Conservation (phyloP, 2,113 vertebrate genomes). For the Sminthopsis crassicaudata region DNA sequence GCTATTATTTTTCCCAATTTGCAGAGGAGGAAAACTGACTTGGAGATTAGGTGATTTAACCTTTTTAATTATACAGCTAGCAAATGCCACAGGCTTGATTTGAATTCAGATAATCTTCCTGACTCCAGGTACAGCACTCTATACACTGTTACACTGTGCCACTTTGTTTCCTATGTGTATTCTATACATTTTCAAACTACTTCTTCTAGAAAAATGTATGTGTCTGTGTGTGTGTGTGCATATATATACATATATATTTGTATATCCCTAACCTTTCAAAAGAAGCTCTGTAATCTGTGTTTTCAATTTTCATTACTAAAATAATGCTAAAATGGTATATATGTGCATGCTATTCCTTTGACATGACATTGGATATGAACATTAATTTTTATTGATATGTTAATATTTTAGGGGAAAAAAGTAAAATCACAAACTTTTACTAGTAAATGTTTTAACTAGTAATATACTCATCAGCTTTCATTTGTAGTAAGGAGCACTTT, state of each 20-base stretch:
- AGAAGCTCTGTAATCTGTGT: neutral
- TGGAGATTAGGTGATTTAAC: neutral
- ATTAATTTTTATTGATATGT: neutral
- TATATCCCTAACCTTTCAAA: neutral
- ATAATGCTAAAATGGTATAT: neutral
- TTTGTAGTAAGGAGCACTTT: constrained; percentile 12
- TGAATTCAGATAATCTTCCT: neutral
- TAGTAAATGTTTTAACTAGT: constrained; percentile 32
- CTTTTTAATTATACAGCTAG: neutral
- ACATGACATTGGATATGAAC: neutral
- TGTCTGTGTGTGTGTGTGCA: no score
- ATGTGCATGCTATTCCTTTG: neutral
- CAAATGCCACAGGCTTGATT: neutral
- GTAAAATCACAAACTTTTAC: constrained; percentile 9
- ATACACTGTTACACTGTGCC: no score
- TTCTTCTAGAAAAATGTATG: neutral
- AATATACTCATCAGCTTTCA: constrained; percentile 18
- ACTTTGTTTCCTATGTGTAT: neutral
- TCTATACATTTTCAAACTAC: neutral
- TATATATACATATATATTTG: no score
- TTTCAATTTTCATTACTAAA: neutral
- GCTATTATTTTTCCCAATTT: neutral
- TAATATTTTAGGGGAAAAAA: neutral
- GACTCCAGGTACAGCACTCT: neutral
- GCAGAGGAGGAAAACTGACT: neutral